Percentiles rank a stretch among this genome's conserved stretches.
Evolutionary conservation across 1,140 invertebrate genomes (phyloP).

Genomic region (Pseudomyrmex sp.): DNA sequence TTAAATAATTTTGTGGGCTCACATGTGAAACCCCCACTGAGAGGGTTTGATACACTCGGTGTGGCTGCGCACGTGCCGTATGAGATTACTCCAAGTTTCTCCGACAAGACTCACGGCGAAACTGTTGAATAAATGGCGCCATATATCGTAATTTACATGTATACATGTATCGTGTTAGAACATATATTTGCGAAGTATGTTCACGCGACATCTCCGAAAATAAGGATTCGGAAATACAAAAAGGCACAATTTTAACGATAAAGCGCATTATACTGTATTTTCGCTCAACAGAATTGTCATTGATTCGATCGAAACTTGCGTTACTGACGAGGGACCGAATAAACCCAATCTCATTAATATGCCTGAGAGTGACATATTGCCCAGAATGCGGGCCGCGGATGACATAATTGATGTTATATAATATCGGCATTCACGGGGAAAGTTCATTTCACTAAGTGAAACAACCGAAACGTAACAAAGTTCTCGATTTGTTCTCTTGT

Average conservation of each 20-base stretch:
- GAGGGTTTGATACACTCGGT: constrained; percentile 8
- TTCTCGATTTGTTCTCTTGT: not conserved
- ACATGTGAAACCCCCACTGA: not conserved
- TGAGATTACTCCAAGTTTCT: constrained; percentile 44
- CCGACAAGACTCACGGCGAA: constrained; percentile 26
- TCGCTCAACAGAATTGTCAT: not conserved
- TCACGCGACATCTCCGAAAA: not conserved
- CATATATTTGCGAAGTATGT: not conserved
- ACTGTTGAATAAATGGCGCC: constrained; percentile 37
- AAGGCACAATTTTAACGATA: no score
- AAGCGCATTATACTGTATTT: not conserved
- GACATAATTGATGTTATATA: constrained; percentile 55
- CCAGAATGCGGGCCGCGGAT: constrained; percentile 28
- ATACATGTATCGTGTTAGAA: constrained; percentile 22
- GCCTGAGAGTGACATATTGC: constrained; percentile 48
- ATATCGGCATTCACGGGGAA: constrained; percentile 15
- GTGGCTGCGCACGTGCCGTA: constrained; percentile 9
- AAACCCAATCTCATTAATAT: constrained; percentile 43
- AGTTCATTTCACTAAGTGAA: constrained; percentile 47
- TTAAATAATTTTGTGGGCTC: constrained; percentile 22
- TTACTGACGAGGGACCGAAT: constrained; percentile 41
- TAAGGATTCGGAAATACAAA: not conserved
- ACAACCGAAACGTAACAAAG: constrained; percentile 9
- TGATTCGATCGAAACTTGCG: constrained; percentile 16
- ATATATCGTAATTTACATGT: constrained; percentile 42